phyloP scores from a whole-genome alignment of 1,140 invertebrate genomes.

The Doryteuthis pealeii region DNA sequence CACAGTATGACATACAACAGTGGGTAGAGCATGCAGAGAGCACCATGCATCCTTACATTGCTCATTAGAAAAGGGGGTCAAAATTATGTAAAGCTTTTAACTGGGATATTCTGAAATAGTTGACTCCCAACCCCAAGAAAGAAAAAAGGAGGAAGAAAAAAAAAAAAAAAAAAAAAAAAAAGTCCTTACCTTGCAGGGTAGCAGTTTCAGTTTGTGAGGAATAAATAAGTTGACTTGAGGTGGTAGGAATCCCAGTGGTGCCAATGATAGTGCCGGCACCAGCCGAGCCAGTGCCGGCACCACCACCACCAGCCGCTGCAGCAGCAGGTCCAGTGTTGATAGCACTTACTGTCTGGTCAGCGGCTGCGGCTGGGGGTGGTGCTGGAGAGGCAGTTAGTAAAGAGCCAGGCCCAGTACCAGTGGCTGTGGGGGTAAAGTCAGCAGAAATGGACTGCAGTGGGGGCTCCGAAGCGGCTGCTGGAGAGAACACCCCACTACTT shows the following conservation, averaged over 20 bases:
- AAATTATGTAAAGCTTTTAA: too few relatives aligned
- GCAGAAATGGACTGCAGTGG: slow-evolving; percentile 16
- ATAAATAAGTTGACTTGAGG: slow-evolving; percentile 2
- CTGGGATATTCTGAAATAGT: too few relatives aligned
- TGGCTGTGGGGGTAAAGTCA: not conserved
- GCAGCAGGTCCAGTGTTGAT: not conserved
- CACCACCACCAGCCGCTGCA: not conserved
- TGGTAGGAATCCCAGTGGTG: not conserved
- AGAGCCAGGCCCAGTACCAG: not conserved
- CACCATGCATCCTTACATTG: too few relatives aligned
- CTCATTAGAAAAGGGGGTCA: too few relatives aligned
- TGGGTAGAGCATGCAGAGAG: too few relatives aligned
- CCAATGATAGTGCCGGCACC: not conserved
- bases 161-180: not conserved
- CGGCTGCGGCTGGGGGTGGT: not conserved
- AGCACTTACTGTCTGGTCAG: not conserved
- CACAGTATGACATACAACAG: too few relatives aligned
- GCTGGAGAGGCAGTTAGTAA: not conserved
- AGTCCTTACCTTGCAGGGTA: not conserved
- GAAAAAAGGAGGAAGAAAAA: too few relatives aligned
- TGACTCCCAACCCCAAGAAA: too few relatives aligned
- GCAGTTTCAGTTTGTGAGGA: not conserved
- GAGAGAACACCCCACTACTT: slow-evolving; percentile 24
- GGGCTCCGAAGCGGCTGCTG: slow-evolving; percentile 12
- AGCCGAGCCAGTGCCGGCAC: not conserved